These are phyloP conservation scores for Sebastes elongatus DNA, from an alignment of 2,797 vertebrate genomes.

Conservation along the genomic window DNA sequence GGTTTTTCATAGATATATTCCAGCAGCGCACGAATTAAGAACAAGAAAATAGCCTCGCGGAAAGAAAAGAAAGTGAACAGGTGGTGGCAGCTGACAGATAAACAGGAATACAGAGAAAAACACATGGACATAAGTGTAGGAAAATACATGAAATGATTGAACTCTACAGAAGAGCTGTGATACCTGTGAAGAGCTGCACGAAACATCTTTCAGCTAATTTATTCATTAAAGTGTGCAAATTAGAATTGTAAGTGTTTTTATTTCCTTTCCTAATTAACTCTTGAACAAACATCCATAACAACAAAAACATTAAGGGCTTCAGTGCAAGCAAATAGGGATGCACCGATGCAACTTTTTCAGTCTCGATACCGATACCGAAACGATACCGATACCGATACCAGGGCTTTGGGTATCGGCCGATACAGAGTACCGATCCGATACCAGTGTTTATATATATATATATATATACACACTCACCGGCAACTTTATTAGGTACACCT, in stretches of 20 bases:
- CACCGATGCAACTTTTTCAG: no score
- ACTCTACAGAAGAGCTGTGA: neutral
- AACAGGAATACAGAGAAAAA: neutral
- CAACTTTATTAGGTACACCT: no score
- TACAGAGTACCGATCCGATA: no score
- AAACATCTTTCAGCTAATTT: neutral
- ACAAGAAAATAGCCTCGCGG: neutral
- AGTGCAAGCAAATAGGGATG: neutral
- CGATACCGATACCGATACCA: no score
- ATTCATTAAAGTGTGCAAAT: neutral
- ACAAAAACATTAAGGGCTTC: neutral
- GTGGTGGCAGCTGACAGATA: conserved; percentile 9
- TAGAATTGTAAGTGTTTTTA: neutral
- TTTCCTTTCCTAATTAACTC: neutral
- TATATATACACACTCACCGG: no score
- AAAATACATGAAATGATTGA: neutral
- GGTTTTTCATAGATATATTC: conserved; percentile 10
- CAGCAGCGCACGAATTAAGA: conserved; percentile 4
- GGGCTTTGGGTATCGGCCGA: no score
- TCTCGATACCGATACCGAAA: no score
- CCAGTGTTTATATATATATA: no score
- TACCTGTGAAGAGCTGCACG: neutral
- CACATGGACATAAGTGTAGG: neutral
- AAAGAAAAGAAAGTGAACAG: neutral
- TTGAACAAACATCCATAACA: neutral